Evolutionary conservation across 2,797 vertebrate genomes (phyloP), one percentile per base, ranked within the genome.

Genomic region (Mormyrops boulengeri): DNA sequence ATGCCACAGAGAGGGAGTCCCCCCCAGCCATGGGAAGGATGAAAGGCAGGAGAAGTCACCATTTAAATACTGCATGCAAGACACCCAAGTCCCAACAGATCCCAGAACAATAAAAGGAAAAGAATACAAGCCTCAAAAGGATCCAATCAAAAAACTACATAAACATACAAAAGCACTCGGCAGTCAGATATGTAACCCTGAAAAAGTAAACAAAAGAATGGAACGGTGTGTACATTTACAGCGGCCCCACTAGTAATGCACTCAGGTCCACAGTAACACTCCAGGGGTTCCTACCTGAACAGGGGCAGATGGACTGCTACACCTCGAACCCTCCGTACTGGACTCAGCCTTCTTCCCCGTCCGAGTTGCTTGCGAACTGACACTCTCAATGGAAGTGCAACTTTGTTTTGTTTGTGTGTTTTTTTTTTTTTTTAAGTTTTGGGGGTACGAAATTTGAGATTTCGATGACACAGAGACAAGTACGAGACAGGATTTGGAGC

Each of bases 381-480:
- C 94, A 92, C 96, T 97, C 94, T 99, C 98, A 95, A 97, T 95
- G 88, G 98, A 95, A 92, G 96, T 97, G 95, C 97, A 97, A 96
- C 97, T 99, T 97, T 94, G 92, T 93, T 95, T 93, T 73, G n/a
- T 60, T n/a, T 9, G 8, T 9, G 57, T 8, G 5, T 94, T 77
- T 98, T 96, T 94, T 92, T 94, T 95, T 93, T 92, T 88, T 62
- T 22, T 38, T 26, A 38, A 77, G 87, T 38, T 44, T 8, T n/a
- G 17, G 57, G 44, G 89, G 90, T 88, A 49, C 47, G 49, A 55
- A 85, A 84, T 30, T 85, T 22, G 73, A 66, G 88, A 84, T 90
- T 91, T 89, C 49, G 47, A 69, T 88, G 89, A 41, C 22, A 26
- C 41, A 47, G 38, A 26, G 69, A 26, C 52, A 88, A 30, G 52